phyloP scores from a whole-genome alignment of 2,113 vertebrate genomes.

The Cyprinodon brontotheroides region DNA sequence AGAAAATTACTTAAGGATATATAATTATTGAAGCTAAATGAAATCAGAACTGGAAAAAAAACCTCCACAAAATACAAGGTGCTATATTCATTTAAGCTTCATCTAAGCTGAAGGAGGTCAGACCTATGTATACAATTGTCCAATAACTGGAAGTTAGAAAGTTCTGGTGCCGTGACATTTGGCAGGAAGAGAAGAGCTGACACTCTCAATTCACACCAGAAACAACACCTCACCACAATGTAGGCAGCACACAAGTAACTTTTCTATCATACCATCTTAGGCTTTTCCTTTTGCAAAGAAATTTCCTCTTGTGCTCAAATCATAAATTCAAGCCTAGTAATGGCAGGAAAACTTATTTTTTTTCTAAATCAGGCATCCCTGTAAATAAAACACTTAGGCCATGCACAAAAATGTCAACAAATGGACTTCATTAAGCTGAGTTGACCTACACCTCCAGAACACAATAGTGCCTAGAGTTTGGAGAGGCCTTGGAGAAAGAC shows the following conservation, averaged over 20 bases:
- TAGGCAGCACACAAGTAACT: neutral
- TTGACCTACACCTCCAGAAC: too few relatives aligned
- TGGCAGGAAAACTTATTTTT: neutral
- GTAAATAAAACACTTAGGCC: too few relatives aligned
- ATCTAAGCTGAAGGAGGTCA: constrained; percentile 9
- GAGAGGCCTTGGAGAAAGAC: too few relatives aligned
- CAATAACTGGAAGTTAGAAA: neutral
- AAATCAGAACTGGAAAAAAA: neutral
- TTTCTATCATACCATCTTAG: constrained; percentile 12
- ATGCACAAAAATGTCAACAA: too few relatives aligned
- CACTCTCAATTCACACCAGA: constrained; percentile 35
- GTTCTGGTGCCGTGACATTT: constrained; percentile 26
- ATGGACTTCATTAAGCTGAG: too few relatives aligned
- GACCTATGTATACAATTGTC: constrained; percentile 3
- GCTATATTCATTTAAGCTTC: neutral
- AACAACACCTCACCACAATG: constrained; percentile 20
- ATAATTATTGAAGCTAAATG: neutral
- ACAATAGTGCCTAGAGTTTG: too few relatives aligned
- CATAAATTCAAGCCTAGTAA: neutral
- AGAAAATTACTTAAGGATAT: neutral
- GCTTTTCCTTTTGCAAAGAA: constrained; percentile 21
- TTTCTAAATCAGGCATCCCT: neutral
- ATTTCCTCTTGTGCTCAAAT: neutral
- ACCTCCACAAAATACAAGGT: neutral
- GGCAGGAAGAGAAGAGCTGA: constrained; percentile 20